phyloP scores from a whole-genome alignment of 2,888 invertebrate genomes.

The Leistus spinibarbis region DNA sequence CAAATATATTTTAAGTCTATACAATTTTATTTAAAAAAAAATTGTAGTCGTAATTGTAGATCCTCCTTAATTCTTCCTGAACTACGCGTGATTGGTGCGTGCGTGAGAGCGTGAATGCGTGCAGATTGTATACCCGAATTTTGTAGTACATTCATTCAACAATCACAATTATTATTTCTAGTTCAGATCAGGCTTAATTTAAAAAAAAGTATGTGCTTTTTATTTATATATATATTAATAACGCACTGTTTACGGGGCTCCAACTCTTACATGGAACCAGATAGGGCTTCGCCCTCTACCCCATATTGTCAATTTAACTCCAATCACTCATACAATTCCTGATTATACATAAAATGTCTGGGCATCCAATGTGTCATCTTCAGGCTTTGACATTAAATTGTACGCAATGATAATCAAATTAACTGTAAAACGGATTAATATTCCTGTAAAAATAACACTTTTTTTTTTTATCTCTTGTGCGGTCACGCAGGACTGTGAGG shows the following conservation, averaged over 20 bases:
- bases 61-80: not conserved
- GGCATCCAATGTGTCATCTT: too few species aligned
- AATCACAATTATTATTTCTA: not conserved
- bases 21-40: too few species aligned
- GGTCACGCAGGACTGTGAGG: conserved; percentile 89
- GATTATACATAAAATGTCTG: too few species aligned
- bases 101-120: conserved; percentile 9
- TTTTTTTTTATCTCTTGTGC: not conserved
- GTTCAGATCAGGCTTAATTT: not conserved
- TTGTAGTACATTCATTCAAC: not conserved
- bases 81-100: conserved; percentile 13
- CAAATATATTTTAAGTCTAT: too few species aligned
- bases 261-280: not conserved
- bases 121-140: not conserved
- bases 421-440: too few species aligned
- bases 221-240: not conserved
- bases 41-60: too few species aligned
- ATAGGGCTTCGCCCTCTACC: not conserved
- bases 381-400: too few species aligned
- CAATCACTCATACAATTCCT: too few species aligned
- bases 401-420: too few species aligned
- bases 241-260: not conserved
- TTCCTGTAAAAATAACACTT: too few species aligned
- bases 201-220: not conserved
- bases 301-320: too few species aligned